Base-by-base conservation (phyloP, 1,140 invertebrate species). In the Phymastichus coffea region DNA sequence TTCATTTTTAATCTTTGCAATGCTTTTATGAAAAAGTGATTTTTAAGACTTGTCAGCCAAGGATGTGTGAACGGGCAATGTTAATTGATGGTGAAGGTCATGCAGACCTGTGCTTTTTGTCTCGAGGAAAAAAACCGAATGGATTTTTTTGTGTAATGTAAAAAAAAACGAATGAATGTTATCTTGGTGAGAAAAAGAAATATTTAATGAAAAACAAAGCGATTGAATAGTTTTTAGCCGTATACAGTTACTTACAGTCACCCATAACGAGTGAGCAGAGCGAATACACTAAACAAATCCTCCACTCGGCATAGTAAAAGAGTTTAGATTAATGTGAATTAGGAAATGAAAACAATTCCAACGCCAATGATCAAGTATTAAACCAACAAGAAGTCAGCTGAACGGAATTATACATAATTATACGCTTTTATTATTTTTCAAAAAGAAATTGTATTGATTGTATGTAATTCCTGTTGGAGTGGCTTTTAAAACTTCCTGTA, bases 201-300 rank as follows among this genome's bases (percentile, higher is more conserved):
- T 26, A 26, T 15, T 8, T 19, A 30, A 17, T 3, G 35, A n/a
- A n/a, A n/a, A n/a, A 30, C 23, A 26, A 57, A n/a, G 15, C 17
- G 25, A 28, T 47, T 47, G 44, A 57, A 26, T 41, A 57, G 9
- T 57, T 49, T 57, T 57, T 57, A 30, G 55, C 25, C 41, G 28
- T 51, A 37, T 2, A 17, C 30, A 57, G 33, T 56, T 37, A 56
- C 25, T 43, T 47, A 56, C 33, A 8, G 20, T 49, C 44, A 41
- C 44, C 35, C 44, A n/a, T 33, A 30, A 30, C n/a, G 25, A 57
- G 46, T 49, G 55, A 49, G 23, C 17, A 49, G 14, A 57, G 19
- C 25, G 33, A 57, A 41, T 38, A 17, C 19, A 44, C 14, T 35
- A 33, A 23, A 19, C n/a, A n/a, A n/a, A n/a, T n/a, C 25, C 33